These are phyloP conservation scores for Porites rus DNA, from an alignment of 92 coral and sea anemone species.

Conservation along the genomic window DNA sequence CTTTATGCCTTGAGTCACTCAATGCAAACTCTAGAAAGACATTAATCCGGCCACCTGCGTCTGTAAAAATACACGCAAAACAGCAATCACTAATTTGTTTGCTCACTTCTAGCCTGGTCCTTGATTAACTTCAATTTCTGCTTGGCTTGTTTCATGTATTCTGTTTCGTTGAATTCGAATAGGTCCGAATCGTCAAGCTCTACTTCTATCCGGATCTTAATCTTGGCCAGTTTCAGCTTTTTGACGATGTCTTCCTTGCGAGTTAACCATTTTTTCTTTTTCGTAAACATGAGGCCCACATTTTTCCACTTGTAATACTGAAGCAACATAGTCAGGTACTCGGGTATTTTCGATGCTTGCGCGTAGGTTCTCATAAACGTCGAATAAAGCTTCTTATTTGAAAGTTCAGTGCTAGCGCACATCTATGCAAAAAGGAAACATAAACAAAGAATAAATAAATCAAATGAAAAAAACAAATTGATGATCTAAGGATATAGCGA, in stretches of 20 bases:
- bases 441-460: background rate
- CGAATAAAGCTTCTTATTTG: constrained; percentile 76
- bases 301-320: constrained; percentile 69
- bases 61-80: too few relatives aligned
- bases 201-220: constrained; percentile 12
- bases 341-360: constrained; percentile 65
- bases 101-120: constrained; percentile 27
- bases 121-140: constrained; percentile 7
- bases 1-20: too few relatives aligned
- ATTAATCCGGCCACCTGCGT: too few relatives aligned
- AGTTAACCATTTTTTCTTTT: constrained; percentile 56
- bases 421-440: constrained; percentile 55
- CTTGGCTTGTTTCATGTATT: background rate
- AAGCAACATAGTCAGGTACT: constrained; percentile 60
- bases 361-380: constrained; percentile 83
- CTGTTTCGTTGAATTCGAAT: background rate
- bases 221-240: background rate
- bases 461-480: background rate
- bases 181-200: background rate
- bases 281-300: constrained; percentile 72
- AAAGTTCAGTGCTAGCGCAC: constrained; percentile 76
- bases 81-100: too few relatives aligned
- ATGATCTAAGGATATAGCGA: background rate
- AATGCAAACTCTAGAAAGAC: too few relatives aligned
- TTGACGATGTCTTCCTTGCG: constrained; percentile 12